A percentile compares a stretch with the other conserved stretches of the same genome.
These are phyloP conservation scores for Cyclura pinguis DNA, from an alignment of 2,797 vertebrate species.

Conservation along the genomic window DNA sequence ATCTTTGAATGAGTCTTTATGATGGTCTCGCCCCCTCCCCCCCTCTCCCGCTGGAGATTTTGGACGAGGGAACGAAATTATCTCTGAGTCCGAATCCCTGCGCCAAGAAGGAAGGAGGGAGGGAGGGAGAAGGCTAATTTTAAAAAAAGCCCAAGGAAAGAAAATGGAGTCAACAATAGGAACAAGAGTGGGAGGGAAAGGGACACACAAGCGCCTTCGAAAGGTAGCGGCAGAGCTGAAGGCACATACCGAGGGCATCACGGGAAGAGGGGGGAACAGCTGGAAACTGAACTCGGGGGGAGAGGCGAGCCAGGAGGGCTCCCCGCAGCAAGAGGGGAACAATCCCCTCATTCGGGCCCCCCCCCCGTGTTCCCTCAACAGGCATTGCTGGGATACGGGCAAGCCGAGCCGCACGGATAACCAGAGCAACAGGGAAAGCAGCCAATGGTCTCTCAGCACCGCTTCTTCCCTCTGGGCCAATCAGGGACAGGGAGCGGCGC, in stretches of 20 bases:
- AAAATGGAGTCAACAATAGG: conserved; percentile 26
- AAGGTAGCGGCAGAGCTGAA: too few species aligned
- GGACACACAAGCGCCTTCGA: too few species aligned
- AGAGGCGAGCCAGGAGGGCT: rapidly evolving
- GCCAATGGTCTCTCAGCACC: conserved; percentile 35
- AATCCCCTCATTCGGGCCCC: too few species aligned
- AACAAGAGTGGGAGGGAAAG: neutral
- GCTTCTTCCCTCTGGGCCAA: conserved; percentile 55
- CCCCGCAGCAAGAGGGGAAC: too few species aligned
- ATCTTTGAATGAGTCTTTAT: too few species aligned
- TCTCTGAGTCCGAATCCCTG: neutral
- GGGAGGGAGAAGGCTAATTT: too few species aligned
- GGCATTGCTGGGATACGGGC: neutral
- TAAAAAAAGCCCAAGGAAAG: neutral
- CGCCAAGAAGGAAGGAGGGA: too few species aligned
- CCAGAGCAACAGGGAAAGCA: conserved; percentile 30
- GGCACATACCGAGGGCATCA: too few species aligned
- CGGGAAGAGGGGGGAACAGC: neutral
- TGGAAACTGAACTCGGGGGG: neutral
- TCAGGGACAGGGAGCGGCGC: conserved; percentile 28
- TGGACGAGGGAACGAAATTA: neutral
- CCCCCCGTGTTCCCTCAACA: too few species aligned
- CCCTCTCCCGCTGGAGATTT: too few species aligned
- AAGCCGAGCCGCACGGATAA: conserved; percentile 23
- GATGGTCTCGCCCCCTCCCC: too few species aligned